phyloP scores from a whole-genome alignment of 1,140 invertebrate species.

The Drosophila rufa region DNA sequence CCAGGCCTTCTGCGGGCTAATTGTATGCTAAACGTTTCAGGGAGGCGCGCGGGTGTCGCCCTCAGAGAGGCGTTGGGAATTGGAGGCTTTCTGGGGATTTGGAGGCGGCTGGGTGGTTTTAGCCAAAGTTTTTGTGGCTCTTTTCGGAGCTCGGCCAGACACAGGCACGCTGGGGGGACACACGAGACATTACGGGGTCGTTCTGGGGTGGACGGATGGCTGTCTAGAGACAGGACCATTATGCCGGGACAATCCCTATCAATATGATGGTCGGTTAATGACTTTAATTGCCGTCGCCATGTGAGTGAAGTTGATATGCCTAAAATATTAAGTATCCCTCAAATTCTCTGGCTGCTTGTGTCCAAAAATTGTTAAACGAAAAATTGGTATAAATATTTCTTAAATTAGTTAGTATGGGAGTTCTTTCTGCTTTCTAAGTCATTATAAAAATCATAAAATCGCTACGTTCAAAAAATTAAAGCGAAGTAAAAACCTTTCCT shows the following conservation, averaged over 20 bases:
- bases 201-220: background rate
- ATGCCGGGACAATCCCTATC: conserved; percentile 46
- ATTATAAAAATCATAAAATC: too few species aligned
- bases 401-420: too few species aligned
- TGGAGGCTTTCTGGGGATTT: conserved; percentile 44
- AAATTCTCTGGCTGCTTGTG: background rate
- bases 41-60: conserved; percentile 19
- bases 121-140: conserved; percentile 69
- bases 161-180: conserved; percentile 33
- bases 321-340: conserved; percentile 13
- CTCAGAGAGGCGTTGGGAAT: conserved; percentile 25
- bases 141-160: conserved; percentile 52
- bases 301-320: conserved; percentile 13
- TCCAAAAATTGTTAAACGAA: background rate
- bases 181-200: conserved; percentile 48
- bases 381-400: too few species aligned
- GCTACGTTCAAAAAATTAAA: background rate
- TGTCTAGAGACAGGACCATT: background rate
- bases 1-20: conserved; percentile 70
- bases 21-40: conserved; percentile 80
- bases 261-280: conserved; percentile 75
- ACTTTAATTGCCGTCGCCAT: conserved; percentile 61
- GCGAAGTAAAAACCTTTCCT: too few species aligned
- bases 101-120: conserved; percentile 38
- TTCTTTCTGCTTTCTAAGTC: too few species aligned